Evolutionary conservation across 2,113 vertebrate genomes (phyloP).

Genomic region (Charina bottae): DNA sequence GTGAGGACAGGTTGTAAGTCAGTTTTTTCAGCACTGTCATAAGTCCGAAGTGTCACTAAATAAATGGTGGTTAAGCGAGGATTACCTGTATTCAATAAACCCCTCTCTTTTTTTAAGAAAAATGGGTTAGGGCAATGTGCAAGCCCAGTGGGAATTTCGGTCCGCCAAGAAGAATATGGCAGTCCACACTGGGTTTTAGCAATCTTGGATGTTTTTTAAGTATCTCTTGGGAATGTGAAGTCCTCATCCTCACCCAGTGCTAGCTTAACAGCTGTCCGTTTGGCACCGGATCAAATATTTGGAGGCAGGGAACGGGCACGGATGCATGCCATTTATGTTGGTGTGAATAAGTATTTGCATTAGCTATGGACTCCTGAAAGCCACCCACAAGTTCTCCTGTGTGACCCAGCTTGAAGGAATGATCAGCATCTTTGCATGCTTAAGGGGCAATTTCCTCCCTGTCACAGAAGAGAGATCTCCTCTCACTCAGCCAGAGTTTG

Average conservation of each 20-base stretch:
- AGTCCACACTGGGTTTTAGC: background rate
- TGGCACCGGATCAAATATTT: background rate
- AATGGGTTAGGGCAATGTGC: background rate
- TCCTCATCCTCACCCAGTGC: background rate
- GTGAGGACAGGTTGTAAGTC: too few relatives aligned
- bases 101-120: background rate
- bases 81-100: too few relatives aligned
- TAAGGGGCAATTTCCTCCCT: background rate
- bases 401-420: background rate
- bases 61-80: too few relatives aligned
- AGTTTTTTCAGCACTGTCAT: too few relatives aligned
- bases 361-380: background rate
- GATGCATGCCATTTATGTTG: background rate
- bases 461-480: background rate
- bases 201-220: background rate
- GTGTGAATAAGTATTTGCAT: conserved; percentile 12
- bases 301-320: background rate
- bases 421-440: background rate
- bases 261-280: background rate
- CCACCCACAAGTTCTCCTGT: background rate
- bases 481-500: background rate
- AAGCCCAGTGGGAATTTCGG: background rate
- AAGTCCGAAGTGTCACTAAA: too few relatives aligned
- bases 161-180: background rate
- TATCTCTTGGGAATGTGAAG: background rate